Conservation (phyloP, 2,888 invertebrate genomes). For the Heliconius sara region DNA sequence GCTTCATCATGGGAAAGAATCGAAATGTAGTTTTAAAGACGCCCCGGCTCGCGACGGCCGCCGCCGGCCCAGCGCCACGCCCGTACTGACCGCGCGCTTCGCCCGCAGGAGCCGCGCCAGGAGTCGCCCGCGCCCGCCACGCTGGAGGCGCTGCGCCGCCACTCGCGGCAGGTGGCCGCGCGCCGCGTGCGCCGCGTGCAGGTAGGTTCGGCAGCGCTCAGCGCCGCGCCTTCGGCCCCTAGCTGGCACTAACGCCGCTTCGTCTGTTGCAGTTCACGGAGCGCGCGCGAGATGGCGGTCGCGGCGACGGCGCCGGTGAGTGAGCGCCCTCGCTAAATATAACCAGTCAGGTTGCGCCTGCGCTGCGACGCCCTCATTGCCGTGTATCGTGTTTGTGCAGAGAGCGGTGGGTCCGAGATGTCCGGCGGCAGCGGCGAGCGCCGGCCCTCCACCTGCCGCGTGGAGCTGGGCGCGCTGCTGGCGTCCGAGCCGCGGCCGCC, state of each 20-base stretch:
- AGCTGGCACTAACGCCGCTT: conserved; percentile 25
- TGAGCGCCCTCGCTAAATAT: conserved; percentile 63
- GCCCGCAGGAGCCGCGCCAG: conserved; percentile 48
- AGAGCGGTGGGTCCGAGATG: conserved; percentile 76
- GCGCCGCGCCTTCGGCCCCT: conserved; percentile 29
- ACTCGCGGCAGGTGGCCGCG: conserved; percentile 93
- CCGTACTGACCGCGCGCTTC: conserved; percentile 58
- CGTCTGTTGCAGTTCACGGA: conserved; percentile 77
- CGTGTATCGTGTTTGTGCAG: conserved; percentile 60
- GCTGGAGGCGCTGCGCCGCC: conserved; percentile 91
- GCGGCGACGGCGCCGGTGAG: conserved; percentile 76
- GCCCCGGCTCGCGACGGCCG: conserved; percentile 37
- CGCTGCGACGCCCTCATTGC: conserved; percentile 54
- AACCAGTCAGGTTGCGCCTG: conserved; percentile 59
- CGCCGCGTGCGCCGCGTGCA: conserved; percentile 91
- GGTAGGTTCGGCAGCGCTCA: conserved; percentile 79
- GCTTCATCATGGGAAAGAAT: conserved; percentile 38
- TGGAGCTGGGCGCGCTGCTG: conserved; percentile 86
- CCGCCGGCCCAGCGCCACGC: neutral
- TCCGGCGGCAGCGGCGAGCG: conserved; percentile 66
- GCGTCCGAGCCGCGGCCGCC: conserved; percentile 87
- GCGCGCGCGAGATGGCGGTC: conserved; percentile 75
- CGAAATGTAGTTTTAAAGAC: conserved; percentile 31
- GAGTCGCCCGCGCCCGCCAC: conserved; percentile 43
- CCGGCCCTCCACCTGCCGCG: conserved; percentile 79